Base-by-base conservation (phyloP, 37 sponge, comb jelly and placozoan species). In the Diacarnus erythraeanus region DNA sequence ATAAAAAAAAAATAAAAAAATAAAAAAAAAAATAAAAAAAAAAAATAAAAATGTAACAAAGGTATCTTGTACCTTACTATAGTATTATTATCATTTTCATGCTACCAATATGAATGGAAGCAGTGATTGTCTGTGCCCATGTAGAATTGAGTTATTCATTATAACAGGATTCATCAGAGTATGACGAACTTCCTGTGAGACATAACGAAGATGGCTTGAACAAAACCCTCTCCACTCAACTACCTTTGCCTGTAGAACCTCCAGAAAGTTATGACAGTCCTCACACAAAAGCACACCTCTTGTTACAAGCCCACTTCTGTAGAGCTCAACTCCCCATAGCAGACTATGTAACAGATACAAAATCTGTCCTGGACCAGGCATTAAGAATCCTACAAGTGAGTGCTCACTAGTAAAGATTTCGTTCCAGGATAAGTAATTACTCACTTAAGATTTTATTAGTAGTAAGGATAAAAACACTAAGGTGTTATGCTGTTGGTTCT, bases 161-260 rank as follows among this genome's bases (percentile, higher is more conserved):
- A 6, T 21, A 43, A 0, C 64, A 94, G 94, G 90, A 96, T 38
- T 91, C 85, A n/a, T 37, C 88, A 23, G 99, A 98, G 84, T 98
- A 98, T 61, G 84, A 79, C 51, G 96, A 98, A 64, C 83, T 98
- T 42, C 99, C 99, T 17, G 99, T 98, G 23, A 61, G 99, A 60
- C 99, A 98, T 84, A 98, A 98, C 60, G 99, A 98, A 57, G 99
- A 98, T 74, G 74, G 71, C 33, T 35, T 98, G 80, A 98, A 98
- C 83, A 80, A 74, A 15, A 34, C 82, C 1, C 63, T 98, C 31
- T 88, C 99, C 8, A 15, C 42, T 17, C 26, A 77, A 5, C 73
- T 98, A 0, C 96, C 99, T 27, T 43, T 98, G 0, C 69, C 80
- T 40, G 94, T 95, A 23, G 42, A 57, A 33, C 71, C 81, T 56